Evolutionary conservation across 1,140 invertebrate genomes (phyloP).

Genomic region (Notospermus geniculatus): DNA sequence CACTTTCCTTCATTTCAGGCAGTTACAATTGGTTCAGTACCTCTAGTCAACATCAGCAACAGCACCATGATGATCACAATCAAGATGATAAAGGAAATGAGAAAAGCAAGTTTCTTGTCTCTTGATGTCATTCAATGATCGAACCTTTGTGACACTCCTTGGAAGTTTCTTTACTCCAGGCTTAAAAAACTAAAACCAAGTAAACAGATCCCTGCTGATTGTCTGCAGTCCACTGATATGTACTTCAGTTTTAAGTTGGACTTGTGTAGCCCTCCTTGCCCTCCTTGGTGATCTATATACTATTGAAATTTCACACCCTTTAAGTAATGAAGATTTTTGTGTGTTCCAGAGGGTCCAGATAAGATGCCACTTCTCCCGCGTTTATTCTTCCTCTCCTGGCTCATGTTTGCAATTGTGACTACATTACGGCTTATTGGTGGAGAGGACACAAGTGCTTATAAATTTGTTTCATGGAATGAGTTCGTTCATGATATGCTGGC

Average conservation of each 20-base stretch:
- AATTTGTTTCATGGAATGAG: constrained; percentile 86
- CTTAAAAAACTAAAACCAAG: too few species aligned
- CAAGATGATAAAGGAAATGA: constrained; percentile 19
- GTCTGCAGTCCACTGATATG: too few species aligned
- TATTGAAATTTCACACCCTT: too few species aligned
- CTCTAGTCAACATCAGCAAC: constrained; percentile 4
- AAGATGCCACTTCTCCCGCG: constrained; percentile 27
- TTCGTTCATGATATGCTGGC: constrained; percentile 89
- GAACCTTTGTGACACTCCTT: too few species aligned
- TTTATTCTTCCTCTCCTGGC: constrained; percentile 29
- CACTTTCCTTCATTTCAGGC: constrained; percentile 8
- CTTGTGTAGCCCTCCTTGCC: too few species aligned
- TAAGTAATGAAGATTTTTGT: too few species aligned
- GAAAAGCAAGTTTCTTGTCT: constrained; percentile 8
- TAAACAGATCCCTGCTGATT: too few species aligned
- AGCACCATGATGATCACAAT: constrained; percentile 17
- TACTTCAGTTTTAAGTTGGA: too few species aligned
- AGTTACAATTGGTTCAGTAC: constrained; percentile 14
- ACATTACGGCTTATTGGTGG: constrained; percentile 21
- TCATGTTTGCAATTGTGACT: constrained; percentile 25
- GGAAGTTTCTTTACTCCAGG: too few species aligned
- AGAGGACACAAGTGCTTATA: constrained; percentile 16
- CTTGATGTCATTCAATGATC: too few species aligned
- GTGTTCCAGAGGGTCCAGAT: constrained; percentile 15
- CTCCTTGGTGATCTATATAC: too few species aligned